Conservation (phyloP, 2,797 vertebrate species). For the Megalops cyprinoides region DNA sequence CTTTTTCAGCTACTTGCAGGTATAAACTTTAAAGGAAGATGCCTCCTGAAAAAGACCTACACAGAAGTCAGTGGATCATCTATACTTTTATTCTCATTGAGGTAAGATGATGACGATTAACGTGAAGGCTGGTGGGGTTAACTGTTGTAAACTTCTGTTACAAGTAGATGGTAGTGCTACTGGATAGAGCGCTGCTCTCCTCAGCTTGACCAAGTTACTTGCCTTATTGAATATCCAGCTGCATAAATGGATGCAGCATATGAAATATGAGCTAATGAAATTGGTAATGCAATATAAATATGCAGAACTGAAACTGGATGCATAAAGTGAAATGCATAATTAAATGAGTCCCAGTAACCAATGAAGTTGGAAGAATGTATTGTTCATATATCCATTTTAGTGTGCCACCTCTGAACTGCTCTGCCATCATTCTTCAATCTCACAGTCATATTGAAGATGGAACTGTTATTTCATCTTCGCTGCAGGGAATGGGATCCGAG, state of each 20-base stretch:
- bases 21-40: conserved; percentile 54
- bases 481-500: neutral
- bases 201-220: neutral
- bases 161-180: no score
- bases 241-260: neutral
- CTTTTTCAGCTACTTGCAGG: conserved; percentile 30
- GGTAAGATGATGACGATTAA: no score
- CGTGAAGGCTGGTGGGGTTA: no score
- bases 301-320: neutral
- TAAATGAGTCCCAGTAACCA: neutral
- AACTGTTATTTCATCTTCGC: neutral
- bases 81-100: conserved; percentile 71
- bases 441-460: neutral
- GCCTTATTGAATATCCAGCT: neutral
- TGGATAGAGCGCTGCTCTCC: no score
- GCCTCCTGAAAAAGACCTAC: conserved; percentile 58
- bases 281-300: neutral
- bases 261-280: neutral
- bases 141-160: no score
- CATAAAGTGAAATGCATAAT: neutral
- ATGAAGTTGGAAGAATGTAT: neutral
- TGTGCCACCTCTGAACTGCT: neutral
- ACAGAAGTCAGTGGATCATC: conserved; percentile 54
- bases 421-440: neutral
- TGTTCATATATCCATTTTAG: neutral